A percentile compares a stretch with the other conserved stretches of the same genome.
Evolutionary conservation across 2,797 vertebrate species (phyloP).

Genomic region (Phalloptychus januarius): DNA sequence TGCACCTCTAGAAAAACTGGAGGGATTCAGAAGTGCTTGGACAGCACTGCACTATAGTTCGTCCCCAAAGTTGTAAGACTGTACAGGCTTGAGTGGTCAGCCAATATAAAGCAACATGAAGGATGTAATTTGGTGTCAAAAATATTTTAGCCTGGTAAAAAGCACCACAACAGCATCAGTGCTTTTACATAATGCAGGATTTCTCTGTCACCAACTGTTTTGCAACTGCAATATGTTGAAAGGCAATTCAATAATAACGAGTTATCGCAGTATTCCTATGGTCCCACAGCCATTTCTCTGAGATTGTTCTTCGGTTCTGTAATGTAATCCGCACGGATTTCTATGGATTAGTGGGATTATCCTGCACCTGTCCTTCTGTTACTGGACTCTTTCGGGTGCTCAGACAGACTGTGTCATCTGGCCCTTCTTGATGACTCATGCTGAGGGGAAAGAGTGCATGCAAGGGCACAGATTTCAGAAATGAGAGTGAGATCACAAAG

Average conservation of each 20-base stretch:
- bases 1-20: neutral
- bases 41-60: neutral
- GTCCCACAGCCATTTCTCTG: conserved; percentile 18
- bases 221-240: neutral
- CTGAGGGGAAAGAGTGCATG: conserved; percentile 18
- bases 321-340: conserved; percentile 64
- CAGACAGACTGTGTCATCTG: conserved; percentile 37
- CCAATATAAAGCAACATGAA: neutral
- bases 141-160: neutral
- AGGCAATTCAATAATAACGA: conserved; percentile 15
- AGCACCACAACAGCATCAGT: neutral
- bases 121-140: neutral
- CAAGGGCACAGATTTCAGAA: conserved; percentile 30
- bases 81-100: neutral
- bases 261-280: conserved; percentile 13
- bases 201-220: neutral
- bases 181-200: neutral
- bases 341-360: conserved; percentile 64
- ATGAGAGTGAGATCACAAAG: conserved; percentile 33
- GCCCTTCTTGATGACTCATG: conserved; percentile 30
- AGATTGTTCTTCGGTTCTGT: conserved; percentile 20
- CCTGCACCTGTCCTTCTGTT: conserved; percentile 69
- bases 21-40: neutral
- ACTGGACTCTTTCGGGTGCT: conserved; percentile 59
- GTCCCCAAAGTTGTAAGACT: neutral